Percentiles rank a stretch among this genome's conserved stretches.
These are phyloP conservation scores for Grammomys dolichurus DNA, from an alignment of 2,113 vertebrate genomes.

Conservation along the genomic window DNA sequence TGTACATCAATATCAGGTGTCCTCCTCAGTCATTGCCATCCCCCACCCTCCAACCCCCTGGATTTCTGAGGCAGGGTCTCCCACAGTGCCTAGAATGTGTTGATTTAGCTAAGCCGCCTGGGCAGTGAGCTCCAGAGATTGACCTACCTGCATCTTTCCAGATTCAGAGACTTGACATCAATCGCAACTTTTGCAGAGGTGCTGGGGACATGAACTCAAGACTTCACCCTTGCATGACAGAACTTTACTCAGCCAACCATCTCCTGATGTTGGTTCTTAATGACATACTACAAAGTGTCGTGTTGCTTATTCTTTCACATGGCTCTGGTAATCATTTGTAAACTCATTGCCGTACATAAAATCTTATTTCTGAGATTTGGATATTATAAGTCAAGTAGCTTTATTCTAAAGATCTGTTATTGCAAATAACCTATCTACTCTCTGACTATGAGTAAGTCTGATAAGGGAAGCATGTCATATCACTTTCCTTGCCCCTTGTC, in stretches of 20 bases:
- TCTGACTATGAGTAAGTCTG: slow-evolving; percentile 10
- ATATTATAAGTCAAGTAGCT: background rate
- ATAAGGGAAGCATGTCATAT: slow-evolving; percentile 1
- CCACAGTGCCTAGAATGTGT: no score
- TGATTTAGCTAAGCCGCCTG: background rate
- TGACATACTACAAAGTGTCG: background rate
- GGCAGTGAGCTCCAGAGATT: background rate
- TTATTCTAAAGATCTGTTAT: background rate
- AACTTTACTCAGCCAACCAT: background rate
- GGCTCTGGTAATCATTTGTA: background rate
- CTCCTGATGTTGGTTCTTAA: background rate
- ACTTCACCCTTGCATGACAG: background rate
- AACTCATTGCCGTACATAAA: background rate
- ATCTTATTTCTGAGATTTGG: background rate
- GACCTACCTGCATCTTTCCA: background rate
- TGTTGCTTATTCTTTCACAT: slow-evolving; percentile 2
- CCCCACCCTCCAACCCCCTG: background rate
- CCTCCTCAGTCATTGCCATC: no score
- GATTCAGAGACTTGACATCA: background rate
- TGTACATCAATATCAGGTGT: no score
- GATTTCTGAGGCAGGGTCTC: background rate
- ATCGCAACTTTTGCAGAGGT: background rate
- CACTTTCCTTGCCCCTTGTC: slow-evolving; percentile 28
- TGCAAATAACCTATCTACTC: background rate
- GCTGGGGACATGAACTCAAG: background rate